Evolutionary conservation across 2,797 vertebrate genomes (phyloP).

Genomic region (Simalia tracyae): DNA sequence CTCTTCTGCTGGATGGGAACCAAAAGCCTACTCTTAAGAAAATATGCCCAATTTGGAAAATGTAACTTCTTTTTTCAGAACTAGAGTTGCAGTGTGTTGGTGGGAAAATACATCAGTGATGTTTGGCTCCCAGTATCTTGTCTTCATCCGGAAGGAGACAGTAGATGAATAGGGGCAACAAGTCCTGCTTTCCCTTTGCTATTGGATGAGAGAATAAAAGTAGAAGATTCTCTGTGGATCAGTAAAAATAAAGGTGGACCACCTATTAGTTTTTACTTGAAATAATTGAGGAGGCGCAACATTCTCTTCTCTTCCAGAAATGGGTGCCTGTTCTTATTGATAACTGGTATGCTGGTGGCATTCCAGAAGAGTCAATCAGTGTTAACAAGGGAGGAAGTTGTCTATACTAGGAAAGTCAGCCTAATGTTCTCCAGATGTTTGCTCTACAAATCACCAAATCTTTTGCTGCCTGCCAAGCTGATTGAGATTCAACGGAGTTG

Average conservation of each 20-base stretch:
- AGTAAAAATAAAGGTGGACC: neutral
- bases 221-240: neutral
- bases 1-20: neutral
- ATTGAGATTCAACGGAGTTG: neutral
- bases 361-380: neutral
- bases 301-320: too few species aligned
- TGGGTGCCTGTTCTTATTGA: too few species aligned
- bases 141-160: too few species aligned
- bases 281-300: too few species aligned
- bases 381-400: neutral
- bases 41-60: too few species aligned
- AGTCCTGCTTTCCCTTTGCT: neutral
- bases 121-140: neutral
- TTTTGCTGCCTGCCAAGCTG: neutral
- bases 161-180: neutral
- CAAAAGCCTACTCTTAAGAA: neutral
- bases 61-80: neutral
- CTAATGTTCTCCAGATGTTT: neutral
- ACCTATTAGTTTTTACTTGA: too few species aligned
- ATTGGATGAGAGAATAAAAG: neutral
- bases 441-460: neutral
- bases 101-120: neutral
- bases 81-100: neutral
- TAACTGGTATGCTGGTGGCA: too few species aligned
- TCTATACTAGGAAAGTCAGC: neutral